Base-by-base conservation (phyloP, 2,888 invertebrate genomes). In the Pyrrhia umbra region DNA sequence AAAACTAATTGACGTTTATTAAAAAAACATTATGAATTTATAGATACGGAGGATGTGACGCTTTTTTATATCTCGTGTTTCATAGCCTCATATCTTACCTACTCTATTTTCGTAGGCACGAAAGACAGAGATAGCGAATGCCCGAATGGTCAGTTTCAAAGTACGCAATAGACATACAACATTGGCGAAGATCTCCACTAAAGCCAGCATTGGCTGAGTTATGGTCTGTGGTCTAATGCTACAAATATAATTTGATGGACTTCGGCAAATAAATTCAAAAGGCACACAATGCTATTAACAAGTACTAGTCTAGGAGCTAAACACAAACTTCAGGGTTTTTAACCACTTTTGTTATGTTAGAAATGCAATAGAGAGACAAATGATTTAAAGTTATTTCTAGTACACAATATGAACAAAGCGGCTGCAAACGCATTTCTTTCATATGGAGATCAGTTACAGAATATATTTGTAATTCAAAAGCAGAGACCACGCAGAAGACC, bases 381-480 rank as follows among this genome's bases (percentile, higher is more conserved):
- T 13, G 39, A 50, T 50, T 42, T 61, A 39, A 9, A 46, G n/a
- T 37, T 13, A 20, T 23, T 37, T 39, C 47, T 25, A 18, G 40
- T 40, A 45, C 18, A 15, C 50, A 54, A 15, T 39, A 39, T 57
- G 30, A 56, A 37, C 52, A 55, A 52, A 49, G 30, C 49, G 51
- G 42, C 52, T 63, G n/a, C 34, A 50, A 73, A 50, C 40, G 13
- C 50, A 47, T 37, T 68, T 74, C 63, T 75, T 72, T 72, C 63
- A 63, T 64, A 75, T 72, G 71, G 50, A 75, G 54, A 72, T 69
- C 27, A 42, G 63, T 18, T 16, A 25, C 25, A 39, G 45, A 49
- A n/a, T n/a, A n/a, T 43, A 55, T 69, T 77, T 65, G 73, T 49
- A 58, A 69, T 66, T 73, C 74, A 74, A 67, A 77, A 61, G n/a